phyloP scores from a whole-genome alignment of 2,888 invertebrate genomes.

The Tanaodytes sp. region DNA sequence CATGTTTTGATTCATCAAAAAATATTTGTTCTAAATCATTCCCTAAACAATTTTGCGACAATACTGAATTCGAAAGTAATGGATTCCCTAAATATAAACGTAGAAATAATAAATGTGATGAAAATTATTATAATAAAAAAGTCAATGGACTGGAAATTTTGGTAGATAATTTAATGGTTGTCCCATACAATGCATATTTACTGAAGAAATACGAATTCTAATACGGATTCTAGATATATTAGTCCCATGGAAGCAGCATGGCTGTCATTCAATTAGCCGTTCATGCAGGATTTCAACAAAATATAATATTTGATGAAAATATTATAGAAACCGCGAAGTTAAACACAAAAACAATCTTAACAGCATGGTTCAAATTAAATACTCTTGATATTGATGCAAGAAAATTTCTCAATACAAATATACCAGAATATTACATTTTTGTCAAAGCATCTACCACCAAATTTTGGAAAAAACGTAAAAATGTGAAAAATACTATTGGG shows the following conservation, averaged over 20 bases:
- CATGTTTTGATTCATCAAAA: too few relatives aligned
- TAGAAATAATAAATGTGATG: background rate
- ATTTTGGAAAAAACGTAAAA: conserved; percentile 12
- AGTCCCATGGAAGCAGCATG: conserved; percentile 35
- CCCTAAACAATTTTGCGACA: too few relatives aligned
- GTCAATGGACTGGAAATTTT: background rate
- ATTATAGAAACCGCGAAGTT: conserved; percentile 6
- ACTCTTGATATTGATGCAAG: conserved; percentile 16
- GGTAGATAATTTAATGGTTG: background rate
- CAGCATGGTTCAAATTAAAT: conserved; percentile 46
- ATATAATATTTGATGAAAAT: conserved; percentile 14
- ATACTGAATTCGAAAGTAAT: too few relatives aligned
- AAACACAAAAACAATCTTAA: conserved; percentile 34
- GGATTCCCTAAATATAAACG: too few relatives aligned
- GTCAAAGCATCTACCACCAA: background rate
- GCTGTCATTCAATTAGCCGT: conserved; percentile 39
- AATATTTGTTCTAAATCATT: too few relatives aligned
- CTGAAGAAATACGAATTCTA: conserved; percentile 34
- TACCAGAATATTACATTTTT: too few relatives aligned
- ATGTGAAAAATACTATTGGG: conserved; percentile 19
- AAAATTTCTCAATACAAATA: conserved; percentile 22
- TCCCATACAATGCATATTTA: background rate
- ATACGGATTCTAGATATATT: conserved; percentile 40
- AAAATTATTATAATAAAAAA: conserved; percentile 2
- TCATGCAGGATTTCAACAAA: conserved; percentile 48